Conservation (phyloP, 2,113 vertebrate genomes). For the Danio rerio region DNA sequence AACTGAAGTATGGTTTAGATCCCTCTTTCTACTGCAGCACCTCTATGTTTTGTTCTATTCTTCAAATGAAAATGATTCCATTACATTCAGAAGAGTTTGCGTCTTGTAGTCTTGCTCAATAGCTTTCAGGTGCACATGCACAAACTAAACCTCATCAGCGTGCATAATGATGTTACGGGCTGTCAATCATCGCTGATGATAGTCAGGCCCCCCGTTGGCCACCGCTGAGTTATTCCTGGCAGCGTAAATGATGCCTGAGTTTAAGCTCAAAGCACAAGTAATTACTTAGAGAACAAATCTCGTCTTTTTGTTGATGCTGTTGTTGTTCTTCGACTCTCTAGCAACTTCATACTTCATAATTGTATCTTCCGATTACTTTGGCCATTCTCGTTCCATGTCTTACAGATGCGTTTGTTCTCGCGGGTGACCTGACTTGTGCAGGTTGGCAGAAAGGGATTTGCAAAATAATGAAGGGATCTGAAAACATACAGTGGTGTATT, state of each 20-base stretch:
- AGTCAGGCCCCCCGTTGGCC: background rate
- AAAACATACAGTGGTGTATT: conserved; percentile 57
- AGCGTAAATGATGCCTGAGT: conserved; percentile 7
- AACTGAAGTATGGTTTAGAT: background rate
- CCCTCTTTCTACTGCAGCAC: background rate
- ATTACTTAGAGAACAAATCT: background rate
- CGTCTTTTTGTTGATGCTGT: background rate
- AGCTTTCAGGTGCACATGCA: conserved; percentile 14
- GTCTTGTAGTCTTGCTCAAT: conserved; percentile 5
- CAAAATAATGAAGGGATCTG: conserved; percentile 60
- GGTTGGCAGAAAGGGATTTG: conserved; percentile 53
- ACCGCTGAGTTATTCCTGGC: background rate
- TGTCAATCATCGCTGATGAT: conserved; percentile 22
- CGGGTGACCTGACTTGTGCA: conserved; percentile 30
- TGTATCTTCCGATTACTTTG: background rate
- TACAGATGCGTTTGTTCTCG: background rate
- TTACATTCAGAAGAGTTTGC: conserved; percentile 5
- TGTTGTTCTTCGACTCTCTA: background rate
- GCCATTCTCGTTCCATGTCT: background rate
- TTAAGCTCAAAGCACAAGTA: background rate
- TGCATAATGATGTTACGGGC: conserved; percentile 8
- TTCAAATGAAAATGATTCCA: conserved; percentile 1
- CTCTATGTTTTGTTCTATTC: background rate
- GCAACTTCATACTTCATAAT: background rate
- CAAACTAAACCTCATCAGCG: conserved; percentile 21